Evolutionary conservation across 2,888 invertebrate genomes (phyloP), one percentile per base, ranked within the genome.

Genomic region (Coelopa pilipes): DNA sequence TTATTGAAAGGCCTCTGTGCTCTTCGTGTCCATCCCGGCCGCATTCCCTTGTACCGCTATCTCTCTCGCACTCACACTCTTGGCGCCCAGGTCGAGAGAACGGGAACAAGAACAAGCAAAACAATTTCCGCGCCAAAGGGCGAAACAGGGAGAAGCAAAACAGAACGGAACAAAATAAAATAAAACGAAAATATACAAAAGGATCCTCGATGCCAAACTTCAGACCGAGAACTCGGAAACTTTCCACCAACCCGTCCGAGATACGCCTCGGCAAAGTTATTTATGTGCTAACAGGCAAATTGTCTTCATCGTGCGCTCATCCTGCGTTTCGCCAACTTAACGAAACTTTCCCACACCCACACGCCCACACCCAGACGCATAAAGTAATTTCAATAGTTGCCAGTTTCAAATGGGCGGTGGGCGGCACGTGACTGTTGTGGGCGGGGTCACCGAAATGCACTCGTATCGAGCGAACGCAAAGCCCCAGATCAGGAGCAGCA

Each of bases 361-460:
- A n/a, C 57, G 19, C 13, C 15, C 19, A 19, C 21, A 59, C 57
- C 17, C 49, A 9, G 9, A 21, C n/a, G 63, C 9, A 47, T 21
- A 47, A 57, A 70, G 60, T 70, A 60, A 59, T 70, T 70, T 70
- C 47, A 49, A 60, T 70, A 70, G 59, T 59, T 70, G 15, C 17
- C 21, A 11, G 45, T 47, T 17, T 46, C 59, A 70, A 46, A 70
- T 9, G 34, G 34, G 34, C 12, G 24, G 19, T 15, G 46, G 45
- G 45, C 15, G 24, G 45, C 17, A 21, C 66, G 34, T 21, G 13
- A 46, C 17, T 57, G 46, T 19, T 69, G 15, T 10, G 21, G 19
- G 13, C 19, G 34, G 12, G 34, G 34, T 4, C 34, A 34, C 34
- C 34, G 34, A 34, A 7, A 34, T 4, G 34, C 7, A 7, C 7